Base-by-base conservation (phyloP, 2,113 vertebrate species). In the Cololabis saira region DNA sequence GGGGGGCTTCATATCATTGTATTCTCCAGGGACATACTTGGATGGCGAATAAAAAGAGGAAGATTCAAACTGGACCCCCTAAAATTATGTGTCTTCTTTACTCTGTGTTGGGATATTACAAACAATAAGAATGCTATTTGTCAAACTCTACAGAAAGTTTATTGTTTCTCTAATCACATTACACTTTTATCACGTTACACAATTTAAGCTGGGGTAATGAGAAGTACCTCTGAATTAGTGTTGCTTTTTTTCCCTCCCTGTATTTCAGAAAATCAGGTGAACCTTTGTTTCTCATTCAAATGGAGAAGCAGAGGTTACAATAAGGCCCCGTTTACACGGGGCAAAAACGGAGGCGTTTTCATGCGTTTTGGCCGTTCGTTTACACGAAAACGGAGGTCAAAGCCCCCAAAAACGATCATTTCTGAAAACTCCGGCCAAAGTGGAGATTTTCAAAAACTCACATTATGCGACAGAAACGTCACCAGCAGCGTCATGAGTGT, bases 1-100 rank as follows among this genome's bases (percentile, higher is more conserved):
- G 74, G 71, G 53, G 51, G 70, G 69, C 77, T 84, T 86, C 82
- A 67, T 79, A 70, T 87, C 59, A 80, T 80, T 65, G 53, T 67
- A 61, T 57, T 81, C 67, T 79, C 67, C 53, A 63, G 78, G 65
- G 54, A 75, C 76, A 88, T 44, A 63, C 14, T 11, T 71, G 68
- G 67, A 44, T 24, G 56, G 74, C 54, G 43, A 64, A 77, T 57
- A 68, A 56, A 67, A 48, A 24, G 41, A 61, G 55, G 76, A 76
- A 77, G 53, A 70, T 58, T 66, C 19, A 80, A 52, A 71, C 54
- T 9, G 33, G 14, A 45, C 50, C 50, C 50, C 47, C 33, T 76
- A 58, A 67, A 60, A 37, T 18, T 18, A 21, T 17, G 24, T 5
- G 24, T 37, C 33, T 37, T 9, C 33, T 7, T 37, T 11, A 37